Conservation (phyloP, 2,113 vertebrate genomes). For the Nerophis ophidion region DNA sequence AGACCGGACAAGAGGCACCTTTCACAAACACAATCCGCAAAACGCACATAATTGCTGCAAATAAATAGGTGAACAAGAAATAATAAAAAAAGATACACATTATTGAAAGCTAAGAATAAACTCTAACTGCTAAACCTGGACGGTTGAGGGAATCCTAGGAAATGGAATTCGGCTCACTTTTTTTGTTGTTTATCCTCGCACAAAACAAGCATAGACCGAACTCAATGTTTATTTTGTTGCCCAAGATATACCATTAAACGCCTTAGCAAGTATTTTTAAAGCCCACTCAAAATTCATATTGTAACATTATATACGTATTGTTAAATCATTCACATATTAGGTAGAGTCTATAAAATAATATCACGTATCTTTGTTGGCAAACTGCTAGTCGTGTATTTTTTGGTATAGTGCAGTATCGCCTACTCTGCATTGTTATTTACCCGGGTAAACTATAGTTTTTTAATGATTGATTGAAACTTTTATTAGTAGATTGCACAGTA, state of each 20-base stretch:
- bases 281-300: too few relatives aligned
- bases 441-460: too few relatives aligned
- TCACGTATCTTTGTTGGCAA: too few relatives aligned
- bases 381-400: too few relatives aligned
- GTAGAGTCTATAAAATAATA: too few relatives aligned
- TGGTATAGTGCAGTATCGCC: too few relatives aligned
- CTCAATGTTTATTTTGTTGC: constrained; percentile 6
- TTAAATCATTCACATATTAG: too few relatives aligned
- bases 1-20: constrained; percentile 45
- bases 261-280: background rate
- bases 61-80: constrained; percentile 39
- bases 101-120: constrained; percentile 15
- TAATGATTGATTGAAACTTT: too few relatives aligned
- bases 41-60: constrained; percentile 21
- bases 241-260: constrained; percentile 9
- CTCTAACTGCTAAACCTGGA: constrained; percentile 26
- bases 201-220: background rate
- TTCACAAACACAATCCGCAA: constrained; percentile 43
- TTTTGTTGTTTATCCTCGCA: too few relatives aligned
- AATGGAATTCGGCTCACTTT: constrained; percentile 19
- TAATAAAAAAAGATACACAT: constrained; percentile 29
- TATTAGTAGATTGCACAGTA: too few relatives aligned
- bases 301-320: too few relatives aligned
- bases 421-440: too few relatives aligned
- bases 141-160: constrained; percentile 2